Evolutionary conservation across 2,113 vertebrate genomes (phyloP).

Genomic region (Mesembrinibis cayennensis): DNA sequence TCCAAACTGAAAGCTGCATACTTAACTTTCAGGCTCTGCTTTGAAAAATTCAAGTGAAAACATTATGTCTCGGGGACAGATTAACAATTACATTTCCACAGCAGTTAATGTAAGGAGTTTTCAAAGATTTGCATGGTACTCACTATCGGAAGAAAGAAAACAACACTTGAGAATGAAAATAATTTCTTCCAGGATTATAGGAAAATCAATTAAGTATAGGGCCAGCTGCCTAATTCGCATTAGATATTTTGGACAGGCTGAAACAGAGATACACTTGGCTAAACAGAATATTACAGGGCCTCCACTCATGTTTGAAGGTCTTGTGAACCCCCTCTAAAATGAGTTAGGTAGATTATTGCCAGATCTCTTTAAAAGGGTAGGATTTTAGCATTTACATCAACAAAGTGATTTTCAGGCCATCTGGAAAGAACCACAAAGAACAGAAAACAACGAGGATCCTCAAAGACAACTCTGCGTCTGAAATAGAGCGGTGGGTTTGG

Average conservation of each 20-base stretch:
- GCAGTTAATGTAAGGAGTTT: background rate
- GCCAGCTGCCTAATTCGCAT: constrained; percentile 23
- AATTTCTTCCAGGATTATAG: constrained; percentile 43
- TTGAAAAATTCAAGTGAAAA: background rate
- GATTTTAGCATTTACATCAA: background rate
- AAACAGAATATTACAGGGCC: background rate
- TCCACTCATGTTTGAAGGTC: background rate
- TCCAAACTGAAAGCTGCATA: background rate
- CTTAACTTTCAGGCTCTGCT: background rate
- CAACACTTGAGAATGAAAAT: background rate
- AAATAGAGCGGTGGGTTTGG: background rate
- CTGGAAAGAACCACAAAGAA: background rate
- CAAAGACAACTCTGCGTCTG: background rate
- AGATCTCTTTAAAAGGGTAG: background rate
- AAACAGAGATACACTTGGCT: constrained; percentile 1
- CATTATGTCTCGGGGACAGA: background rate
- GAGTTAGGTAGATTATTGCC: background rate
- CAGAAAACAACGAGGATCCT: background rate
- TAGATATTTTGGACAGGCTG: background rate
- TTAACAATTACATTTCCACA: constrained; percentile 4
- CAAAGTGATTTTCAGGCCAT: background rate
- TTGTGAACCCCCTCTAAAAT: background rate
- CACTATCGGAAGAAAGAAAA: background rate
- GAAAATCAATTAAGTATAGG: constrained; percentile 49
- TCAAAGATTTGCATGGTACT: background rate